Conservation (phyloP, 23 tunicate species). For the Halocynthia roretzi region DNA sequence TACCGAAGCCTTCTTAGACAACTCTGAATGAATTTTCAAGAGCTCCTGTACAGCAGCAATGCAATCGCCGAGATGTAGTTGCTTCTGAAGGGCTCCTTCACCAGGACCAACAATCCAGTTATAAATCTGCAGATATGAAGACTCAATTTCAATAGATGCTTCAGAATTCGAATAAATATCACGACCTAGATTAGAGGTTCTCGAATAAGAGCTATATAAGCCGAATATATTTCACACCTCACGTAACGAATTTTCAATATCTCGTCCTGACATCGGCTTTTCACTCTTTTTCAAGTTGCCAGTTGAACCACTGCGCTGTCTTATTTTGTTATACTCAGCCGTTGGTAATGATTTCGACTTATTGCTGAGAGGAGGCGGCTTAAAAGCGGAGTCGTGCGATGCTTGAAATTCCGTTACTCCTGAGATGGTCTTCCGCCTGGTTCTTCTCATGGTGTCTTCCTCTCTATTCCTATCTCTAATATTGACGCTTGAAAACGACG, state of each 20-base stretch:
- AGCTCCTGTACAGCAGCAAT: conserved; percentile 7
- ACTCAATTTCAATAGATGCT: too few species aligned
- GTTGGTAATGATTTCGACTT: too few species aligned
- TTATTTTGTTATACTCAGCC: not conserved
- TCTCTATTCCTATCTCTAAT: conserved; percentile 1
- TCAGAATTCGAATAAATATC: too few species aligned
- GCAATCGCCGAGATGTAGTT: conserved; percentile 18
- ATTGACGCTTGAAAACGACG: not conserved
- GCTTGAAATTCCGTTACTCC: conserved; percentile 51
- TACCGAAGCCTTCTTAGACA: conserved; percentile 12
- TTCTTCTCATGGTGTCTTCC: not conserved
- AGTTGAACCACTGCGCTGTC: conserved; percentile 9
- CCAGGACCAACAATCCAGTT: conserved; percentile 77
- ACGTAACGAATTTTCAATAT: conserved; percentile 11
- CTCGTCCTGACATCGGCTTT: conserved; percentile 23
- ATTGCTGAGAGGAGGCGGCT: not conserved
- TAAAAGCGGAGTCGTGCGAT: not conserved
- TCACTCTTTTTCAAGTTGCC: conserved; percentile 12
- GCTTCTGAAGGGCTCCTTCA: conserved; percentile 24
- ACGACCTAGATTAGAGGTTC: too few species aligned
- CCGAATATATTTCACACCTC: not conserved
- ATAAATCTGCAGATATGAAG: conserved; percentile 35
- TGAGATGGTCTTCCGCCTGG: conserved; percentile 46
- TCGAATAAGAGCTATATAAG: not conserved
- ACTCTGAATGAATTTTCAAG: not conserved